Evolutionary conservation across 2,113 vertebrate genomes (phyloP), one percentile per base, ranked within the genome.

Genomic region (Syngnathus floridae): DNA sequence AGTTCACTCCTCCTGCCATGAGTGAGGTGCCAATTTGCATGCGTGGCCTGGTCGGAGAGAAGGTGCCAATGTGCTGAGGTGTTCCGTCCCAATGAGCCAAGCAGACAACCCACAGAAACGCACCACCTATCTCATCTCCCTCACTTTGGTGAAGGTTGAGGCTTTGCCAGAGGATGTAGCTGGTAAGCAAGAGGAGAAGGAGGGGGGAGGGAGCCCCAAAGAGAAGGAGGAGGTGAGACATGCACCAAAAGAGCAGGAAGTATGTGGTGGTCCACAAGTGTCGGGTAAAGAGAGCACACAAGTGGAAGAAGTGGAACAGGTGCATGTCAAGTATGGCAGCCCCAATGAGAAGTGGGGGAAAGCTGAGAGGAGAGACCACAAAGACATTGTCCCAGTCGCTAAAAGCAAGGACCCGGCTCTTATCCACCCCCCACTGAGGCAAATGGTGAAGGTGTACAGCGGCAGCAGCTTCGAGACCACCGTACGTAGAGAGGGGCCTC

Each of bases 61-160:
- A 72, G 79, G 67, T 81, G 79, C 70, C 69, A 65, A 70, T 66
- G 83, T 67, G 79, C 84, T 81, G 69, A 87, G 80, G 82, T 83
- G 74, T 65, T 69, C 80, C 62, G 87, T 84, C 81, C 87, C 81
- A 80, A 93, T 92, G 91, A 92, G 89, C 90, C 87, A 88, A 67
- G 84, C 83, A 13, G 90, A 85, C 76, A 90, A 91, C 75, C 90
- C 92, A 82, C 93, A 93, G 88, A 92, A 86, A 85, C 90, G 93
- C 87, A 94, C 93, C 86, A 94, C 93, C 89, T 95, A 93, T 91
- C 93, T 94, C 88, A 94, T 95, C 85, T 93, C 94, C 80, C 93
- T 95, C 88, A 95, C 94, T 70, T 91, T 95, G 74, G 93, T 95
- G 84, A 95, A 95, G 91, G 91, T 95, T 80, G 94, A 95, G 87